phyloP scores from a whole-genome alignment of 2,113 vertebrate genomes.

The Tympanuchus pallidicinctus region DNA sequence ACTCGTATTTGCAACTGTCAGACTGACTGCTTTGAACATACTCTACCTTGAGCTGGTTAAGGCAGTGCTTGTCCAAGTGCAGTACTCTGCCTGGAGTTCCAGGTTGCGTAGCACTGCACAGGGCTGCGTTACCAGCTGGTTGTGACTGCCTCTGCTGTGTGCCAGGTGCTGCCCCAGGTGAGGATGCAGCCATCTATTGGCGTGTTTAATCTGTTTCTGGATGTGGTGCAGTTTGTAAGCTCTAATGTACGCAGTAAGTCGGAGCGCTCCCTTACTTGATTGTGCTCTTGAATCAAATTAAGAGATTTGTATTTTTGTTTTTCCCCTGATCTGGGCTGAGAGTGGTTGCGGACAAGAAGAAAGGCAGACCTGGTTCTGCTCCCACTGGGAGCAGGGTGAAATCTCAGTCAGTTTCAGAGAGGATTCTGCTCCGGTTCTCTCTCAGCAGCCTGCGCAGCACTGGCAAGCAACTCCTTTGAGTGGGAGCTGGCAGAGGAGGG shows the following conservation, averaged over 20 bases:
- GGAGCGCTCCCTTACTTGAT: background rate
- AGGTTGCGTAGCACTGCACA: background rate
- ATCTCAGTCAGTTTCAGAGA: background rate
- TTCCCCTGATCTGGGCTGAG: background rate
- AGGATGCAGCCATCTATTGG: background rate
- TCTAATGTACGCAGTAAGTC: background rate
- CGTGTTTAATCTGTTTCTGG: background rate
- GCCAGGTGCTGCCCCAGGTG: background rate
- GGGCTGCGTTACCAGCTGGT: background rate
- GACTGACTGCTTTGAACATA: background rate
- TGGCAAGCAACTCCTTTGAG: background rate
- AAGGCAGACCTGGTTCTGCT: background rate
- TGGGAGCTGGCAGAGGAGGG: constrained; percentile 36
- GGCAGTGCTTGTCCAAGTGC: background rate
- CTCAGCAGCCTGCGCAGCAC: fast-evolving
- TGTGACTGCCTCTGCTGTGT: background rate
- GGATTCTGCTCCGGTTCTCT: background rate
- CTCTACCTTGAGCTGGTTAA: background rate
- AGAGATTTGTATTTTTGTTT: background rate
- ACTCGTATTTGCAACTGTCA: background rate
- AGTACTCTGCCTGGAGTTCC: background rate
- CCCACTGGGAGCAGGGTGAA: background rate
- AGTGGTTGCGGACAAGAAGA: background rate
- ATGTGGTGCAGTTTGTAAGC: background rate
- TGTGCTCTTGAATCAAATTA: background rate